phyloP scores from a whole-genome alignment of 2,113 vertebrate genomes.

The Phyllostomus hastatus region DNA sequence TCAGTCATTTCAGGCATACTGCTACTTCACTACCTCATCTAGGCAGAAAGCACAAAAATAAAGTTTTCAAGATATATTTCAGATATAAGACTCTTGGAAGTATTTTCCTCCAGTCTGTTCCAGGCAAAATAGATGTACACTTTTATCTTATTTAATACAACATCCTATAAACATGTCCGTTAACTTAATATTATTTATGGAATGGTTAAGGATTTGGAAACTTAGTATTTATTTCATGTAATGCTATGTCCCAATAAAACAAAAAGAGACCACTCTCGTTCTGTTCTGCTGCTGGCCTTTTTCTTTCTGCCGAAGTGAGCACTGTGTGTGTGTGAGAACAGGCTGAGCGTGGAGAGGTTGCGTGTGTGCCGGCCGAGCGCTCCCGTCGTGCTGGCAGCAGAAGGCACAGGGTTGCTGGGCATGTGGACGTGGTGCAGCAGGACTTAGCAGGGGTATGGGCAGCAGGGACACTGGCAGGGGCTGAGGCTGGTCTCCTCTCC shows the following conservation, averaged over 20 bases:
- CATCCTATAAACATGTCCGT: slow-evolving; percentile 38
- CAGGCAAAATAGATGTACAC: not conserved
- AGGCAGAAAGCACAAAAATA: not conserved
- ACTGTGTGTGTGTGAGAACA: not conserved
- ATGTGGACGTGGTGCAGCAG: not conserved
- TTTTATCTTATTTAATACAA: slow-evolving; percentile 56
- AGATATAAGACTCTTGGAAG: not conserved
- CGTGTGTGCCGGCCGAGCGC: rapidly evolving
- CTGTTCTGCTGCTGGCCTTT: not conserved
- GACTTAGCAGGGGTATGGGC: too few species aligned
- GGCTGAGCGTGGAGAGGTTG: not conserved
- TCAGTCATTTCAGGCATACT: not conserved
- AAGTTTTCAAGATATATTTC: not conserved
- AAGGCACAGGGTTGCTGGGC: not conserved
- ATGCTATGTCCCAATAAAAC: slow-evolving; percentile 49
- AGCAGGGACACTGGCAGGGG: rapidly evolving
- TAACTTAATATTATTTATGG: slow-evolving; percentile 71
- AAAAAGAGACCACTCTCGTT: slow-evolving; percentile 17
- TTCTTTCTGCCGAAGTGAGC: not conserved
- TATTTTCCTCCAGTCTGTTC: not conserved
- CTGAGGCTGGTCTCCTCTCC: not conserved
- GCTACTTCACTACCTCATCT: not conserved
- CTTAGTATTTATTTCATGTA: slow-evolving; percentile 70
- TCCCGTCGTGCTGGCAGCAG: too few species aligned
- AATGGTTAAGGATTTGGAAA: slow-evolving; percentile 42